phyloP scores from a whole-genome alignment of 2,888 invertebrate genomes.

The Polymixis flavicincta region DNA sequence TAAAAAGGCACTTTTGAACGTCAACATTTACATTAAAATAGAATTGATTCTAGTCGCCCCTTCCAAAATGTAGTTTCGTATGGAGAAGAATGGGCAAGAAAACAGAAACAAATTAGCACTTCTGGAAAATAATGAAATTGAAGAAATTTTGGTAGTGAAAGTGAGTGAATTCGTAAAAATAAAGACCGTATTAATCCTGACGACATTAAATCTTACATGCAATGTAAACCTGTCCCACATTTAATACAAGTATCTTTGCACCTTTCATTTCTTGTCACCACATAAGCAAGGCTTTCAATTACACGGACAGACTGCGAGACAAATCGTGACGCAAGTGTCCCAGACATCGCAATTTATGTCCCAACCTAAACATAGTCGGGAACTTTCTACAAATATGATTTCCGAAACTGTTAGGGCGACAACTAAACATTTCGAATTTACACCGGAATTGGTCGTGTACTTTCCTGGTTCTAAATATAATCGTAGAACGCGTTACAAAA shows the following conservation, averaged over 20 bases:
- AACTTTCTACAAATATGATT: slow-evolving; percentile 58
- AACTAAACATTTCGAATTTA: slow-evolving; percentile 47
- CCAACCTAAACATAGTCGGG: slow-evolving; percentile 32
- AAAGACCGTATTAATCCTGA: slow-evolving; percentile 9
- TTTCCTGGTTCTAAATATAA: slow-evolving; percentile 55
- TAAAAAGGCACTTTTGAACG: no score
- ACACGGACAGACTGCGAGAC: slow-evolving; percentile 44
- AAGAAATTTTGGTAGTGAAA: slow-evolving; percentile 5
- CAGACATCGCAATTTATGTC: slow-evolving; percentile 58
- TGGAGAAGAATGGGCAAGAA: no score
- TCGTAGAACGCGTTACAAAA: slow-evolving; percentile 53
- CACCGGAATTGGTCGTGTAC: slow-evolving; percentile 50
- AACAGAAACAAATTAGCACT: background rate
- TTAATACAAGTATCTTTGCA: slow-evolving; percentile 49
- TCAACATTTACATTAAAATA: no score
- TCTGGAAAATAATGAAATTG: background rate
- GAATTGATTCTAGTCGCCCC: no score
- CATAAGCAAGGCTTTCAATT: slow-evolving; percentile 62
- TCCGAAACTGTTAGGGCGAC: slow-evolving; percentile 38
- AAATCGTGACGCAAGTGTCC: slow-evolving; percentile 64
- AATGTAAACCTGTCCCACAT: slow-evolving; percentile 39
- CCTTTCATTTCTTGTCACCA: slow-evolving; percentile 63
- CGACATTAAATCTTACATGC: slow-evolving; percentile 10
- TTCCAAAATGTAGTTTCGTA: no score
- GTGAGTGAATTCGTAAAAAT: background rate